Evolutionary conservation across 2,113 vertebrate species (phyloP).

Genomic region (Oceanodroma tethys): DNA sequence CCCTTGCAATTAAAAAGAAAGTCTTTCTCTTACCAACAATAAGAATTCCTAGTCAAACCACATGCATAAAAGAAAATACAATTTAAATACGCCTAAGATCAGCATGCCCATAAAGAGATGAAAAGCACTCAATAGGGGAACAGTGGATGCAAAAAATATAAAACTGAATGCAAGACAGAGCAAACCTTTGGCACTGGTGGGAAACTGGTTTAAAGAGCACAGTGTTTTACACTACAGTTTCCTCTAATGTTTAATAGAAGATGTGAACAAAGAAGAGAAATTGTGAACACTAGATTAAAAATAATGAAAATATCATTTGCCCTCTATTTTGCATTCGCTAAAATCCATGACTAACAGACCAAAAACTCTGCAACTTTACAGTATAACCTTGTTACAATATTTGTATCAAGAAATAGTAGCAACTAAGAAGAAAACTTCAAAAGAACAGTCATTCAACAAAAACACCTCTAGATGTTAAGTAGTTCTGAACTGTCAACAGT

Average conservation of each 20-base stretch:
- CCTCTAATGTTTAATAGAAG: slow-evolving; percentile 25
- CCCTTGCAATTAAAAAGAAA: background rate
- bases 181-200: background rate
- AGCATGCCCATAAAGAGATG: background rate
- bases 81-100: background rate
- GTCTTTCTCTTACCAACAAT: background rate
- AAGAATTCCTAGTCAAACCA: background rate
- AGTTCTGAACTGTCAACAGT: background rate
- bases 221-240: background rate
- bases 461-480: background rate
- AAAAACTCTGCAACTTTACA: background rate
- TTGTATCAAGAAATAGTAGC: background rate
- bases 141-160: background rate
- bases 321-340: background rate
- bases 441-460: background rate
- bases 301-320: background rate
- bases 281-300: background rate
- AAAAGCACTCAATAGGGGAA: background rate
- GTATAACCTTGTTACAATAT: background rate
- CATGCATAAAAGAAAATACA: background rate
- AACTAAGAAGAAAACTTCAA: background rate
- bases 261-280: background rate
- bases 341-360: background rate
- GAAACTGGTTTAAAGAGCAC: slow-evolving; percentile 44
- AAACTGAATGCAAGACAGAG: background rate